phyloP scores from a whole-genome alignment of 1,140 invertebrate species.

The Onthophagus taurus region DNA sequence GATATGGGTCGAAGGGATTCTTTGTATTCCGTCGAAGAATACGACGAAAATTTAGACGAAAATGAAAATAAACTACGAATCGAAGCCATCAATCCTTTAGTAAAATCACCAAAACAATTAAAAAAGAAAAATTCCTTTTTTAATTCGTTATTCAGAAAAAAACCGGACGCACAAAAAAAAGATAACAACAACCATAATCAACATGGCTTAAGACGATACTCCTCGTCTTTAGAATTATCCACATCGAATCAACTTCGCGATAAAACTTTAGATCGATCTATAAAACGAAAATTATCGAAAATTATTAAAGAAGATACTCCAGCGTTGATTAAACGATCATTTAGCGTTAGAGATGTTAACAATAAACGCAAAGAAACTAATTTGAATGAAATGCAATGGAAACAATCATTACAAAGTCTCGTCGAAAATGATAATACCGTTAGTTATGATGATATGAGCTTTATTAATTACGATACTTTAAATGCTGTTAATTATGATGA shows the following conservation, averaged over 20 bases:
- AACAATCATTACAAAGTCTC: slow-evolving; percentile 31
- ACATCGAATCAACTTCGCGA: no score
- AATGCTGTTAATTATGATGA: slow-evolving; percentile 28
- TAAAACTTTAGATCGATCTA: slow-evolving; percentile 14
- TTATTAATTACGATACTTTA: slow-evolving; percentile 32
- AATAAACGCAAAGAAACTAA: slow-evolving; percentile 22
- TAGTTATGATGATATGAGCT: slow-evolving; percentile 36
- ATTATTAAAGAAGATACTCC: slow-evolving; percentile 26
- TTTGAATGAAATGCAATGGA: slow-evolving; percentile 31
- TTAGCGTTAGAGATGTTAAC: slow-evolving; percentile 30
- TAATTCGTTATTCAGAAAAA: slow-evolving; percentile 5
- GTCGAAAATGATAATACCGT: slow-evolving; percentile 34
- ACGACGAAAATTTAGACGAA: slow-evolving; percentile 11
- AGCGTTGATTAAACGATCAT: slow-evolving; percentile 27
- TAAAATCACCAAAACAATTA: not conserved
- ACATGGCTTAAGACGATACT: not conserved
- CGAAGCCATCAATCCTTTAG: slow-evolving; percentile 6
- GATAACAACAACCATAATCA: slow-evolving; percentile 1
- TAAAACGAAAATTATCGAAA: slow-evolving; percentile 24
- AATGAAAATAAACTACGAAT: slow-evolving; percentile 3
- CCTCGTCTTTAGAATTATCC: slow-evolving; percentile 2
- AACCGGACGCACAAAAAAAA: not conserved
- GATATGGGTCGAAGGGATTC: slow-evolving; percentile 14
- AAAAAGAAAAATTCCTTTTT: slow-evolving; percentile 5
- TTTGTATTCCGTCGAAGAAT: slow-evolving; percentile 15